Evolutionary conservation across 2,113 vertebrate genomes (phyloP), one percentile per base, ranked within the genome.

Genomic region (Oreotrochilus melanogaster): DNA sequence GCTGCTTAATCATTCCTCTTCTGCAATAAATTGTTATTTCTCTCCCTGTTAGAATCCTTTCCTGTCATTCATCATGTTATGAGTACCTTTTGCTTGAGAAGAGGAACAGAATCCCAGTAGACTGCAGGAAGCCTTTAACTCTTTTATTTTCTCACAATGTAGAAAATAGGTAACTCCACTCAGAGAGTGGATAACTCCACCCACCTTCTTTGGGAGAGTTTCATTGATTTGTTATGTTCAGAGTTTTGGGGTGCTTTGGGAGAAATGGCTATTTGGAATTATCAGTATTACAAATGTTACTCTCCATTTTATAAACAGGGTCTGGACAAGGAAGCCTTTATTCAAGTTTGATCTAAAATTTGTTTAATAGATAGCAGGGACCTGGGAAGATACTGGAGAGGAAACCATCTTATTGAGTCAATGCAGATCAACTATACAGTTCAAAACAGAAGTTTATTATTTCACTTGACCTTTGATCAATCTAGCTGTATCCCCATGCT

Each of bases 21-120:
- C 80, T 94, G 60, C 79, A 89, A 91, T 89, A 88, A 92, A 80
- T 79, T 88, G 50, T 86, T 95, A 81, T 90, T 96, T 93, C 83
- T 94, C 64, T 92, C 66, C 62, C 78, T 88, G 79, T 87, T 92
- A 86, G 82, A 88, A 56, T 84, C 78, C 84, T 78, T 91, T 93
- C 91, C 76, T 95, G 69, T 76, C 79, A 93, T 95, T 93, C 91
- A 88, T 96, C 90, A 87, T 62, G 56, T 71, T 92, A 54, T 53
- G 65, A 72, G 76, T 92, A 67, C 48, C 37, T 81, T 88, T 80
- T 71, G 24, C 86, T 78, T 81, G 80, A 89, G 72, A 92, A 81
- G 19, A 89, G 48, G 65, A 92, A 48, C 15, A 93, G 86, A 95
- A 84, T 89, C 86, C 76, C 76, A 61, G 61, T 12, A 67, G 67